Evolutionary conservation across 2,888 invertebrate genomes (phyloP).

Genomic region (Chrysomela aeneicollis): DNA sequence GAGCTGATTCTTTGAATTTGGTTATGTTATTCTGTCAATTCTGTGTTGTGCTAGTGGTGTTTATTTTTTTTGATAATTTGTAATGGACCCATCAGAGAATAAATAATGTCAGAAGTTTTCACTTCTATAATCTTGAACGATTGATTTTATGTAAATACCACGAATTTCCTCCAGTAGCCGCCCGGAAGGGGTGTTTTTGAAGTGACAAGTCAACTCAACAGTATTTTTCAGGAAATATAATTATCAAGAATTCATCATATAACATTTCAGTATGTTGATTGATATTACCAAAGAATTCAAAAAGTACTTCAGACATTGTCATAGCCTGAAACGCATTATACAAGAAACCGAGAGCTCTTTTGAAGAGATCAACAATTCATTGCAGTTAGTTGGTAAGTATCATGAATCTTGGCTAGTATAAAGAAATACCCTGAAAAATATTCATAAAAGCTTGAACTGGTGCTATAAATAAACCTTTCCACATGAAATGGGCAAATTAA

Average conservation of each 20-base stretch:
- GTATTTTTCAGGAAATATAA: not conserved
- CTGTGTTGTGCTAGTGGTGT: not conserved
- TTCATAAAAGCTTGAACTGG: too few relatives aligned
- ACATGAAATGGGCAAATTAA: too few relatives aligned
- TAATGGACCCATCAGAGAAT: not conserved
- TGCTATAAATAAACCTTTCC: too few relatives aligned
- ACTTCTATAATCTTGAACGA: not conserved
- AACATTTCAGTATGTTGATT: slow-evolving; percentile 45
- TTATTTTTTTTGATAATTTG: not conserved
- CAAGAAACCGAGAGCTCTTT: slow-evolving; percentile 56
- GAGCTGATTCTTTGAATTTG: not conserved
- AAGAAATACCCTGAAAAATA: too few relatives aligned
- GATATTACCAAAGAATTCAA: slow-evolving; percentile 57
- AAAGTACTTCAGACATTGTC: slow-evolving; percentile 56
- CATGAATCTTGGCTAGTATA: too few relatives aligned
- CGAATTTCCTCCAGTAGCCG: not conserved
- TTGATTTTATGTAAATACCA: not conserved
- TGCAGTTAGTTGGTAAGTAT: slow-evolving; percentile 55
- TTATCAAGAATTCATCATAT: slow-evolving; percentile 9
- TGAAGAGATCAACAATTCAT: slow-evolving; percentile 56
- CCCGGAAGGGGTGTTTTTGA: not conserved
- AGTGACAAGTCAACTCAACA: not conserved
- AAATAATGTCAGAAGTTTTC: not conserved
- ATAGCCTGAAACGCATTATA: slow-evolving; percentile 56
- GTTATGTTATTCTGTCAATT: not conserved